Evolutionary conservation across 2,888 invertebrate species (phyloP).

Genomic region (Calameuta idolon): DNA sequence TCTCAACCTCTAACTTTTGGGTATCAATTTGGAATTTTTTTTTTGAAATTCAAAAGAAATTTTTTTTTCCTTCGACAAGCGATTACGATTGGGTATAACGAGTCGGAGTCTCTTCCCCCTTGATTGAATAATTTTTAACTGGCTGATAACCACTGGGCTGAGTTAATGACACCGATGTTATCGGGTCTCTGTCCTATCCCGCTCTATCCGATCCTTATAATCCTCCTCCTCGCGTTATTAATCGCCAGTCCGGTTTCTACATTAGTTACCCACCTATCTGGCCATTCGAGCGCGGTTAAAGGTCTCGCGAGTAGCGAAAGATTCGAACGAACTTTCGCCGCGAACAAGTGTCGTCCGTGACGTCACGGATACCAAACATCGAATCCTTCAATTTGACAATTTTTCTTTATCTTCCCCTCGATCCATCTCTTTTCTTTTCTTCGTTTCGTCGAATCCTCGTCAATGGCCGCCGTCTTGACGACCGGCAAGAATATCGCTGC

Average conservation of each 20-base stretch:
- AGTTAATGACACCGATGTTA: slow-evolving; percentile 11
- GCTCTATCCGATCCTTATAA: slow-evolving; percentile 8
- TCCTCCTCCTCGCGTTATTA: slow-evolving; percentile 10
- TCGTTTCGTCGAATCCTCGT: not conserved
- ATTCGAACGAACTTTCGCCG: not conserved
- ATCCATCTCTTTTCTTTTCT: not conserved
- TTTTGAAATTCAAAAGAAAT: not conserved
- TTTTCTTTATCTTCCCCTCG: not conserved
- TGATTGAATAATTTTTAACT: not conserved
- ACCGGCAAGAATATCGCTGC: not conserved
- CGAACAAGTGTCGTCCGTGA: not conserved
- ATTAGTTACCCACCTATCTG: slow-evolving; percentile 10
- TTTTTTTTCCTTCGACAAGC: not conserved
- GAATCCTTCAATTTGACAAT: not conserved
- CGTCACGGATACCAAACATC: not conserved
- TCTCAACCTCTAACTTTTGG: not conserved
- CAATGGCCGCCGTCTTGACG: not conserved
- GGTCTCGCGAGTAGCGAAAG: slow-evolving; percentile 7
- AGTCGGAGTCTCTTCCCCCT: not conserved
- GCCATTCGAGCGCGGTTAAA: slow-evolving; percentile 5
- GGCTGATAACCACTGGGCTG: not conserved
- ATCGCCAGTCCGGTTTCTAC: slow-evolving; percentile 11
- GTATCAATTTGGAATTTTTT: not conserved
- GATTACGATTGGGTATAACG: not conserved
- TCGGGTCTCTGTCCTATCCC: slow-evolving; percentile 9